Evolutionary conservation across 2,113 vertebrate genomes (phyloP).

Genomic region (Myotis yumanensis): DNA sequence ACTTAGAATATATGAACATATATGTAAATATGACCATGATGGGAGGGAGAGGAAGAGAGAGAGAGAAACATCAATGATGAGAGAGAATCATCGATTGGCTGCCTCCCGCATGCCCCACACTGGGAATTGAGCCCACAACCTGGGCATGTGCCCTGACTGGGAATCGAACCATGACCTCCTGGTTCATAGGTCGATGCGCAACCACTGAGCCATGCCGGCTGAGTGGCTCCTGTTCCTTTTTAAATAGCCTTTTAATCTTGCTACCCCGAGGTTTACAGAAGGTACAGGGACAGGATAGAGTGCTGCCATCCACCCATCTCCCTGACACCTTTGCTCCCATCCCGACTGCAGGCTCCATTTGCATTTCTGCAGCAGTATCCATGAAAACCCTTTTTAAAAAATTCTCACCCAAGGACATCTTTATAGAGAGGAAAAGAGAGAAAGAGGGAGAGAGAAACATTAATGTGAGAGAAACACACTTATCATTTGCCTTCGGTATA

Average conservation of each 20-base stretch:
- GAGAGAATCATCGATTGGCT: not conserved
- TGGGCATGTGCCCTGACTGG: not conserved
- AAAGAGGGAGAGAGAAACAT: not conserved
- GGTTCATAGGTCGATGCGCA: not conserved
- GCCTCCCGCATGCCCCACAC: too few species aligned
- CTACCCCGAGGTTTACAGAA: not conserved
- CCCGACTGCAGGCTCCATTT: fast-evolving
- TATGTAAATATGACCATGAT: fast-evolving
- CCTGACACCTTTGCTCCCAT: not conserved
- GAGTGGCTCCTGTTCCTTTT: not conserved
- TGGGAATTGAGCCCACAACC: not conserved
- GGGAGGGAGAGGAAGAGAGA: not conserved
- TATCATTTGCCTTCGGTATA: not conserved
- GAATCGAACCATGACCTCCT: not conserved
- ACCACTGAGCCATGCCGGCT: not conserved
- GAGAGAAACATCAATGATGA: not conserved
- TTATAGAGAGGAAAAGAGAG: not conserved
- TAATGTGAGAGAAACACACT: not conserved
- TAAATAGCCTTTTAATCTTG: not conserved
- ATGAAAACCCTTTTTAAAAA: not conserved
- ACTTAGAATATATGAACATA: not conserved
- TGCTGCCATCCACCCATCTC: fast-evolving
- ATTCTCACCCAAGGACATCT: not conserved
- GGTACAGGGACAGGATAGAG: not conserved
- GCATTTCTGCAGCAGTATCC: not conserved